Conservation (phyloP, 2,797 vertebrate species). For the Peromyscus nudipes region DNA sequence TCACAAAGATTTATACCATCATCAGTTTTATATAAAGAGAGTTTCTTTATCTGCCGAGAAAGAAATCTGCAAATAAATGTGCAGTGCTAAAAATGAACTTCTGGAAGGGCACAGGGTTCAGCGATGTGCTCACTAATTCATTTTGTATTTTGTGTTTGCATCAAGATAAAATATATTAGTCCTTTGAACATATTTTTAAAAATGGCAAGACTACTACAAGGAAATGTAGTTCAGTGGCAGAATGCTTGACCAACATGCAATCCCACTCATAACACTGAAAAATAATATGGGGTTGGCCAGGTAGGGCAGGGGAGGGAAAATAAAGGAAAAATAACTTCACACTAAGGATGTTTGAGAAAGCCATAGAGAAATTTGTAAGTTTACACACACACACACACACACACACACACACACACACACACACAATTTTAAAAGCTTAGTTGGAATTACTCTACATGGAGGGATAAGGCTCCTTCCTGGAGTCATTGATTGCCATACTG, state of each 20-base stretch:
- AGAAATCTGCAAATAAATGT: slow-evolving; percentile 12
- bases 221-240: neutral
- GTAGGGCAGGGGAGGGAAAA: neutral
- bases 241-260: neutral
- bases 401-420: neutral
- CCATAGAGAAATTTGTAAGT: neutral
- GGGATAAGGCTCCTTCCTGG: neutral
- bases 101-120: neutral
- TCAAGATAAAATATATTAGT: neutral
- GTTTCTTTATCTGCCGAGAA: neutral
- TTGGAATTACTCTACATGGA: neutral
- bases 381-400: no score
- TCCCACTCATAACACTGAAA: neutral
- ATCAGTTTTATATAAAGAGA: slow-evolving; percentile 44
- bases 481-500: neutral
- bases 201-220: neutral
- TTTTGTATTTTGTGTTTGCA: slow-evolving; percentile 10
- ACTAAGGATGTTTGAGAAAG: neutral
- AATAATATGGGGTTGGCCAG: neutral
- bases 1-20: slow-evolving; percentile 64
- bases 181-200: neutral
- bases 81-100: neutral
- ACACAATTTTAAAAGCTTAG: neutral
- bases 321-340: neutral
- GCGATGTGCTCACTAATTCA: neutral